These are phyloP conservation scores for Lithophane semibrunnea DNA, from an alignment of 2,888 invertebrate species.

Conservation along the genomic window DNA sequence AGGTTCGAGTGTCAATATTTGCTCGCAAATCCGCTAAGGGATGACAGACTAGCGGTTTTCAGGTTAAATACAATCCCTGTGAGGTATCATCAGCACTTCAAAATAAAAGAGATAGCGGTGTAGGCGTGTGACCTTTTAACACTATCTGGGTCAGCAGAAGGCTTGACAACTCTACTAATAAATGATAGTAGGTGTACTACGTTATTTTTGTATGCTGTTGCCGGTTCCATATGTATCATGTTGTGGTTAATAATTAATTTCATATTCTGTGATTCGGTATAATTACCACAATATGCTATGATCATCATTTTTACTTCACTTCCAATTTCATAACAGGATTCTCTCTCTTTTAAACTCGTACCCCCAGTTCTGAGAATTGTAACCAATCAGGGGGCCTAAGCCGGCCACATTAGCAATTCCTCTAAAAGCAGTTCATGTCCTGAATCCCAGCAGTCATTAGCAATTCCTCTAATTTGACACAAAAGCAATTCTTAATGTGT, in stretches of 20 bases:
- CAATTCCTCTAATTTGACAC: no score
- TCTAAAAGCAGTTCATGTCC: no score
- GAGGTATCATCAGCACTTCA: slow-evolving; percentile 34
- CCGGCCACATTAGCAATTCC: no score
- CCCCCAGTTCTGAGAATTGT: neutral
- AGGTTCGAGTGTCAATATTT: slow-evolving; percentile 28
- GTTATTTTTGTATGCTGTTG: neutral
- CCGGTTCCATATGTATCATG: neutral
- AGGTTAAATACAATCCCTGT: slow-evolving; percentile 37
- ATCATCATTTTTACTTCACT: neutral
- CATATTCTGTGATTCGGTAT: no score
- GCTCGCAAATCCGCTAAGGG: slow-evolving; percentile 41
- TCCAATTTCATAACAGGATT: neutral
- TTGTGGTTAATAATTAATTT: neutral
- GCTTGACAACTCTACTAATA: slow-evolving; percentile 48
- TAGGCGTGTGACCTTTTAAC: slow-evolving; percentile 42
- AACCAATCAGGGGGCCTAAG: neutral
- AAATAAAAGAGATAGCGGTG: slow-evolving; percentile 38
- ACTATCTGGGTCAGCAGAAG: slow-evolving; percentile 47
- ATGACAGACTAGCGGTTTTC: slow-evolving; percentile 35
- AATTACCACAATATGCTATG: no score
- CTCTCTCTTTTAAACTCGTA: neutral
- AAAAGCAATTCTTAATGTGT: no score
- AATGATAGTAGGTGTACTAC: slow-evolving; percentile 16
- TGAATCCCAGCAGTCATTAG: no score